phyloP scores from a whole-genome alignment of 1,140 invertebrate genomes.

The Euura saliciscinereae region DNA sequence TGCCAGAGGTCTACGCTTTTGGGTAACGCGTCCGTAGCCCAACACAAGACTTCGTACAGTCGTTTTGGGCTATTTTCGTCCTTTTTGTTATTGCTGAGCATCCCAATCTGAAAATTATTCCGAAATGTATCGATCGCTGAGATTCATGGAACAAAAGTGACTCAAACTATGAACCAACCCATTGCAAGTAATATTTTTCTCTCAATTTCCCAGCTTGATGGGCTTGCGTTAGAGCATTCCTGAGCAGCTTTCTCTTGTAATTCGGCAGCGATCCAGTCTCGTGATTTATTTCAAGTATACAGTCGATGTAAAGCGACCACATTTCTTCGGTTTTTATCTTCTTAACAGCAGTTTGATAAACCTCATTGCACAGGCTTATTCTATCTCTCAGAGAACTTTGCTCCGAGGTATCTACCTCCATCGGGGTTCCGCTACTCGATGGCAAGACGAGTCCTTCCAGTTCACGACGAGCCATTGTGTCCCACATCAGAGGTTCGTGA shows the following conservation, averaged over 20 bases:
- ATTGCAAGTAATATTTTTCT: slow-evolving; percentile 62
- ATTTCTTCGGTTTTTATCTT: slow-evolving; percentile 62
- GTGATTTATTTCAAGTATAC: slow-evolving; percentile 57
- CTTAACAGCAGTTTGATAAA: slow-evolving; percentile 62
- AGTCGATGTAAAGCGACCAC: slow-evolving; percentile 62
- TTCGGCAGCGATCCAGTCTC: slow-evolving; percentile 47
- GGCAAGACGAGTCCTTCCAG: slow-evolving; percentile 51
- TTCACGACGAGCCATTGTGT: slow-evolving; percentile 62
- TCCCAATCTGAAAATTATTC: slow-evolving; percentile 43
- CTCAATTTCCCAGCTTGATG: slow-evolving; percentile 54
- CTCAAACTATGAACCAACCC: slow-evolving; percentile 42
- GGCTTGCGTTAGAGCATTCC: slow-evolving; percentile 53
- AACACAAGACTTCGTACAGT: slow-evolving; percentile 51
- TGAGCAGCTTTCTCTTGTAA: slow-evolving; percentile 59
- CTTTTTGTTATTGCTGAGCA: slow-evolving; percentile 43
- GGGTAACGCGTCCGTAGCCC: slow-evolving; percentile 54
- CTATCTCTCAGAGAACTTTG: slow-evolving; percentile 43
- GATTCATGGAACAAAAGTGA: not conserved
- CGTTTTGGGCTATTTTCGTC: slow-evolving; percentile 40
- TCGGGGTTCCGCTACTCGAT: slow-evolving; percentile 22
- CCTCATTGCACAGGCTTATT: slow-evolving; percentile 50
- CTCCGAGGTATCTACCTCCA: slow-evolving; percentile 34
- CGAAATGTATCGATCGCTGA: slow-evolving; percentile 8
- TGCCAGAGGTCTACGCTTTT: slow-evolving; percentile 59
- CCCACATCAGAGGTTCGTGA: slow-evolving; percentile 60